Conservation (phyloP, 2,113 vertebrate species). For the Geococcyx californianus region DNA sequence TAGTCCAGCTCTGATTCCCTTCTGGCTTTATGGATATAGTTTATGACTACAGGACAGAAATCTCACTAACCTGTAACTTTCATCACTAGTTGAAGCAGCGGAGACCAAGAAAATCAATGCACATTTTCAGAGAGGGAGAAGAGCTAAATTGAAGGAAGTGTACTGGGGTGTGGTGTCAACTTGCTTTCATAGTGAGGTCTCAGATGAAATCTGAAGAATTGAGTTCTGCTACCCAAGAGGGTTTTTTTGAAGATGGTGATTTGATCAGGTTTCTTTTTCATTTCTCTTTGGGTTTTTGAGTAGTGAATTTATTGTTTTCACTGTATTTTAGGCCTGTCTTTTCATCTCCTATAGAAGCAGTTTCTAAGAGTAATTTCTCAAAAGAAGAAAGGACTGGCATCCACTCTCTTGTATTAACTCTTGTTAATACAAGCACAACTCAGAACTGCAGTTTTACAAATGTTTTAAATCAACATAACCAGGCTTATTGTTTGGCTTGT, state of each 20-base stretch:
- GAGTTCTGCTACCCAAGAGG: background rate
- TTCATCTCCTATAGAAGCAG: background rate
- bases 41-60: background rate
- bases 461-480: background rate
- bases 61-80: background rate
- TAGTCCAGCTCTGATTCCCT: background rate
- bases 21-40: background rate
- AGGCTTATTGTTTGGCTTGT: background rate
- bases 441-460: background rate
- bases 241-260: background rate
- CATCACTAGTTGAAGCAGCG: background rate
- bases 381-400: background rate
- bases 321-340: background rate
- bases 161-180: background rate
- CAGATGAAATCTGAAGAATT: background rate
- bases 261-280: background rate
- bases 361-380: background rate
- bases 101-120: background rate
- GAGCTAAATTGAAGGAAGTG: background rate
- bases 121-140: background rate
- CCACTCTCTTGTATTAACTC: too few relatives aligned
- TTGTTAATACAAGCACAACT: background rate
- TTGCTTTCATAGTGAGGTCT: background rate
- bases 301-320: background rate
- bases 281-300: background rate